Base-by-base conservation (phyloP, 2,888 invertebrate species). In the Meta bourneti region DNA sequence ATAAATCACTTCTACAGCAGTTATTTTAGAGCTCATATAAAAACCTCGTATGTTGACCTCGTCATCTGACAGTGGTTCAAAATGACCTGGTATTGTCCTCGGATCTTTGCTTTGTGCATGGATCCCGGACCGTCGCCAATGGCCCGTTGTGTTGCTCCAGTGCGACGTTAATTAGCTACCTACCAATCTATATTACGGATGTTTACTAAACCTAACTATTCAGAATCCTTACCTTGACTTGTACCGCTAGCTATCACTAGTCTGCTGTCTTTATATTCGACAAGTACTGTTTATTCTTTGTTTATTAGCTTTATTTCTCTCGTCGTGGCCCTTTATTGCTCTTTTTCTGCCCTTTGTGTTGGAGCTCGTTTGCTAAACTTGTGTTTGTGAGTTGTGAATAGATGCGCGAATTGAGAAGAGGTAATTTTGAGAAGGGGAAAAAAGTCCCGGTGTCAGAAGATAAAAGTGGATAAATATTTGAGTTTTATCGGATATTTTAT, bases 391-490 rank as follows among this genome's bases (percentile, higher is more conserved):
- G 49, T 11, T 54, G 79, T 54, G 79, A 79, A 61, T 54, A 51
- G n/a, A 54, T 19, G 19, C 61, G 79, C 19, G 54, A 79, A 79
- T 11, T 79, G 54, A 79, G 34, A 72, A 13, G 61, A 61, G 61
- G 61, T 61, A 54, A 11, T 20, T 34, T 48, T 61, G 61, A 79
- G 19, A 19, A 54, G 19, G 79, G 16, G 8, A 61, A 61, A 61
- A 61, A 61, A 61, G 8, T 54, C 13, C 20, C 11, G n/a, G 16
- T 49, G 48, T 49, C 7, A 61, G 54, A 79, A 20, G 52, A 79
- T 79, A 79, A 79, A 79, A 70, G 49, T n/a, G 13, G 81, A 81
- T 81, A 81, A 81, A 81, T 81, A 71, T 81, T 71, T 81, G 81
- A 81, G 81, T 70, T 81, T 79, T 81, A 81, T 81, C 81, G 81